Evolutionary conservation across 2,888 invertebrate genomes (phyloP), one percentile per base, ranked within the genome.

Genomic region (Balanococcus diminutus): DNA sequence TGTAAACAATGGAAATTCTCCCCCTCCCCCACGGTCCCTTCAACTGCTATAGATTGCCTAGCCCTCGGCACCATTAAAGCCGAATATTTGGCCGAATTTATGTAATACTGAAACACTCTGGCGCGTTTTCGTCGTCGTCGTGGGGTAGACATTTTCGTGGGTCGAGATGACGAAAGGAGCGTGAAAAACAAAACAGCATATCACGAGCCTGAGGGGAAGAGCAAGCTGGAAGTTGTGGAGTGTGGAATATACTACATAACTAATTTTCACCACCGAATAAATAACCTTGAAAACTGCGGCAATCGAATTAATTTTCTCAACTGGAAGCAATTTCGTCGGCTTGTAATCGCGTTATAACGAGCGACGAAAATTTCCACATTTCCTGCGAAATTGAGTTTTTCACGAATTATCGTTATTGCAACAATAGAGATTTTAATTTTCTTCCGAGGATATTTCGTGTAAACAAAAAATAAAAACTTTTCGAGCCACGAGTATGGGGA

Each of bases 251-350:
- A 46, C 46, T 25, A 61, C 25, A 61, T 61, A 61, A 61, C 25
- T 25, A 67, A 67, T 67, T 67, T 67, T 28, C 67, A 19, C 67
- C 67, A 28, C 16, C 67, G 67, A 28, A 67, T 61, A 61, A 22
- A 61, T 28, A 67, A 67, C 67, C 67, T 67, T 67, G 67, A 67
- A 67, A 67, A 67, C 3, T 3, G 56, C 56, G 28, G 67, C 67
- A 67, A 67, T 67, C 67, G 67, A 67, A 67, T 67, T 67, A 67
- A 67, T 67, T 67, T 67, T 28, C 67, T 67, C 67, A 67, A 67
- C 67, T 67, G 67, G 67, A 67, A 67, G 67, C 28, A 67, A 67
- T 67, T 67, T 67, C 67, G 67, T 67, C 14, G 67, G 67, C 16
- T 67, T 67, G 28, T 67, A 67, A 67, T 67, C 28, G 67, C 28